Evolutionary conservation across 1,140 invertebrate species (phyloP).

Genomic region (Octopus sinensis): DNA sequence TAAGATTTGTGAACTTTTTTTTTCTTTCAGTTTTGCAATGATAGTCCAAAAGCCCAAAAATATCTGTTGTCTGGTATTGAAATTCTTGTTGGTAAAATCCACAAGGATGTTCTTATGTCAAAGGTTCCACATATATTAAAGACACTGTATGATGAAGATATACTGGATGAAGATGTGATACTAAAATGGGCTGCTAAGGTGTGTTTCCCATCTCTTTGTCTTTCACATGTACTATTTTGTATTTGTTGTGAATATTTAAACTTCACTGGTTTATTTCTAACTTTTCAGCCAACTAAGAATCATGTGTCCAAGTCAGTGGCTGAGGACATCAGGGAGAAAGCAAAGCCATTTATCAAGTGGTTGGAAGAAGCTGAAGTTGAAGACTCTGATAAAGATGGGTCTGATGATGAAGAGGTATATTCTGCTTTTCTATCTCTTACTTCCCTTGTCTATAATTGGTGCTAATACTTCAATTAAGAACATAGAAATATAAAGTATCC

Average conservation of each 20-base stretch:
- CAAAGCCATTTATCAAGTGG: conserved; percentile 93
- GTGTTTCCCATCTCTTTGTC: conserved; percentile 39
- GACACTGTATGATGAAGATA: conserved; percentile 90
- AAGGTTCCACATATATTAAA: conserved; percentile 90
- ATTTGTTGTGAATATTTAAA: background rate
- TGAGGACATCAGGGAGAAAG: conserved; percentile 87
- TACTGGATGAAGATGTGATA: conserved; percentile 82
- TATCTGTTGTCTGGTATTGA: conserved; percentile 94
- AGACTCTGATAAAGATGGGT: conserved; percentile 60
- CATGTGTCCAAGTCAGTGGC: conserved; percentile 87
- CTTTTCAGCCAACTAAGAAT: conserved; percentile 71
- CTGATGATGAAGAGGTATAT: conserved; percentile 61
- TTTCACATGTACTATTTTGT: background rate
- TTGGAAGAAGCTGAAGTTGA: conserved; percentile 95
- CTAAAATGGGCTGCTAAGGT: conserved; percentile 72
- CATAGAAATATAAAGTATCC: too few relatives aligned
- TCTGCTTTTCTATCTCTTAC: too few relatives aligned
- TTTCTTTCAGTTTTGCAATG: conserved; percentile 78
- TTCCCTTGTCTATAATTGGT: too few relatives aligned
- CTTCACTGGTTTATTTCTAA: background rate
- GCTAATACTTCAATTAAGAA: too few relatives aligned
- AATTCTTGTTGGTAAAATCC: conserved; percentile 78
- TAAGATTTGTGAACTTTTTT: background rate
- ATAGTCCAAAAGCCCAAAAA: conserved; percentile 87
- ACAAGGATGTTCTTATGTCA: conserved; percentile 75